phyloP scores from a whole-genome alignment of 2,888 invertebrate genomes.

The Xanthia icteritia region DNA sequence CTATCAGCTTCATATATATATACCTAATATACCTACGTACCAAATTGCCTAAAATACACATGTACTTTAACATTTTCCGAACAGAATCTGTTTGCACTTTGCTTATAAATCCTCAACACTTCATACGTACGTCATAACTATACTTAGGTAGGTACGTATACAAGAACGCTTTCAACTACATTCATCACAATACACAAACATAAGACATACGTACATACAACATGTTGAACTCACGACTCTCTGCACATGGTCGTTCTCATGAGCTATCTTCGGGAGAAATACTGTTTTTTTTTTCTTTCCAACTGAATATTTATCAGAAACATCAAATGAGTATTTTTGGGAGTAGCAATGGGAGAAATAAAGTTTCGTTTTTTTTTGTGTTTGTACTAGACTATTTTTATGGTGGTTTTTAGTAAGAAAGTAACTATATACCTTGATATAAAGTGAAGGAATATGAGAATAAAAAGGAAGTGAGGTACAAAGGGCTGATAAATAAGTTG shows the following conservation, averaged over 20 bases:
- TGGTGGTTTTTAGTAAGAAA: neutral
- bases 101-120: slow-evolving; percentile 15
- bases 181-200: slow-evolving; percentile 11
- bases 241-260: slow-evolving; percentile 56
- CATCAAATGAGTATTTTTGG: slow-evolving; percentile 17
- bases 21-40: too few relatives aligned
- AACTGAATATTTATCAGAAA: slow-evolving; percentile 23
- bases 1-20: neutral
- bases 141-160: neutral
- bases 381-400: neutral
- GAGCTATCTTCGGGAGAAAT: slow-evolving; percentile 17
- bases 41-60: neutral
- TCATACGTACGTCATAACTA: neutral
- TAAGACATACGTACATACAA: slow-evolving; percentile 8
- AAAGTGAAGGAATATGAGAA: too few relatives aligned
- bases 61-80: slow-evolving; percentile 2
- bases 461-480: too few relatives aligned
- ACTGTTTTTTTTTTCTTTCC: slow-evolving; percentile 23
- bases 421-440: too few relatives aligned
- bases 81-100: slow-evolving; percentile 9
- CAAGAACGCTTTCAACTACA: slow-evolving; percentile 8
- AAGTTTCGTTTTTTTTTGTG: neutral
- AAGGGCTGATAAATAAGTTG: too few relatives aligned
- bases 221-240: slow-evolving; percentile 22
- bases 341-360: neutral